Evolutionary conservation across 2,113 vertebrate genomes (phyloP).

Genomic region (Gasterosteus aculeatus): DNA sequence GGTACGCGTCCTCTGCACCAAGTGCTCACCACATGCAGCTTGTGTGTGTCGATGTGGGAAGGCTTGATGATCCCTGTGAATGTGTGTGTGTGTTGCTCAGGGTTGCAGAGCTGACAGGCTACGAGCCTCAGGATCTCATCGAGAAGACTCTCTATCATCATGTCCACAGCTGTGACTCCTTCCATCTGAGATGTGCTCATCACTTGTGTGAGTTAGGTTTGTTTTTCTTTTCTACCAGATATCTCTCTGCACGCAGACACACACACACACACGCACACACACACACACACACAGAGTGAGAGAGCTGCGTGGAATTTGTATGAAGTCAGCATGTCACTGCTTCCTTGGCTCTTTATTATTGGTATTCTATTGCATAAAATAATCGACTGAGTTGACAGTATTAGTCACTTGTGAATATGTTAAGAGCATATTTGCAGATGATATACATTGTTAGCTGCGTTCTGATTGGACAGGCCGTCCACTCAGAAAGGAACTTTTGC

Average conservation of each 20-base stretch:
- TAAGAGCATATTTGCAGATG: no score
- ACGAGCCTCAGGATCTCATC: constrained; percentile 97
- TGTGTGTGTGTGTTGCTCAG: constrained; percentile 76
- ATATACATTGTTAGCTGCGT: no score
- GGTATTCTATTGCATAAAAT: no score
- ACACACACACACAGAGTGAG: neutral
- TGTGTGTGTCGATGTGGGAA: constrained; percentile 4
- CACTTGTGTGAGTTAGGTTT: constrained; percentile 90
- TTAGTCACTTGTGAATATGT: no score
- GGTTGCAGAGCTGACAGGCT: constrained; percentile 97
- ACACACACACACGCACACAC: constrained; percentile 2
- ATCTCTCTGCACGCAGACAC: neutral
- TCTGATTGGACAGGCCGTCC: no score
- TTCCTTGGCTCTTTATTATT: neutral
- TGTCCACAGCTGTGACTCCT: constrained; percentile 97
- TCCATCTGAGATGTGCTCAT: constrained; percentile 96
- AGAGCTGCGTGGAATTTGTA: neutral
- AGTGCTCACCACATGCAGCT: neutral
- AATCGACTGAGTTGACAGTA: no score
- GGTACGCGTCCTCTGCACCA: constrained; percentile 74
- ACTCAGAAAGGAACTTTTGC: neutral
- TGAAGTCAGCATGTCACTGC: neutral
- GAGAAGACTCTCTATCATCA: constrained; percentile 99
- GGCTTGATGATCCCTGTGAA: neutral
- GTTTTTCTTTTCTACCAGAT: constrained; percentile 48